Evolutionary conservation across 2,797 vertebrate species (phyloP).

Genomic region (Macroramphosus scolopax): DNA sequence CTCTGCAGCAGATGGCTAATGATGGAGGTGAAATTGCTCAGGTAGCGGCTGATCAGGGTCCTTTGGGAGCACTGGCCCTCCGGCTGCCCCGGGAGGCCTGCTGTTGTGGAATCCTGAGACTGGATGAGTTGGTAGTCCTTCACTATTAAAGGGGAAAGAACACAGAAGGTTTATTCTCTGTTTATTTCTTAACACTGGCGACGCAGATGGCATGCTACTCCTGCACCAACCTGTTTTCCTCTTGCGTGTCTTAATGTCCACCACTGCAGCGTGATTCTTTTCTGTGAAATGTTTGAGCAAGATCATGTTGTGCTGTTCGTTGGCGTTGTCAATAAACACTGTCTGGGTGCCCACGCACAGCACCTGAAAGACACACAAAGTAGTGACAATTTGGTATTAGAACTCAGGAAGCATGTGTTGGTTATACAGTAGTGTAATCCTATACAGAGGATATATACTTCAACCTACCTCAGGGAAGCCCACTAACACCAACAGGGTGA

Average conservation of each 20-base stretch:
- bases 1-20: constrained; percentile 88
- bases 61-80: constrained; percentile 40
- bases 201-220: not conserved
- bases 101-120: constrained; percentile 71
- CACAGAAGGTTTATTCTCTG: constrained; percentile 5
- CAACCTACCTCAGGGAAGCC: constrained; percentile 91
- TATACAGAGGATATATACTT: not conserved
- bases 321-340: constrained; percentile 94
- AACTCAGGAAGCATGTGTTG: not conserved
- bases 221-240: constrained; percentile 87
- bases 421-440: too few species aligned
- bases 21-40: constrained; percentile 89
- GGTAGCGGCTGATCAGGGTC: constrained; percentile 84
- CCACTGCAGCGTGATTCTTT: constrained; percentile 93
- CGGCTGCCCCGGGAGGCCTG: constrained; percentile 48
- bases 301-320: constrained; percentile 92
- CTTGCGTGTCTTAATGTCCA: constrained; percentile 94
- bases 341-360: constrained; percentile 95
- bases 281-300: constrained; percentile 97
- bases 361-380: constrained; percentile 75
- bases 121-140: constrained; percentile 95
- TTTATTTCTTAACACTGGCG: not conserved
- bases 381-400: not conserved
- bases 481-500: constrained; percentile 92
- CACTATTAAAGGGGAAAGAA: constrained; percentile 71